Conservation (phyloP, 2,113 vertebrate species). For the Hoplias malabaricus region DNA sequence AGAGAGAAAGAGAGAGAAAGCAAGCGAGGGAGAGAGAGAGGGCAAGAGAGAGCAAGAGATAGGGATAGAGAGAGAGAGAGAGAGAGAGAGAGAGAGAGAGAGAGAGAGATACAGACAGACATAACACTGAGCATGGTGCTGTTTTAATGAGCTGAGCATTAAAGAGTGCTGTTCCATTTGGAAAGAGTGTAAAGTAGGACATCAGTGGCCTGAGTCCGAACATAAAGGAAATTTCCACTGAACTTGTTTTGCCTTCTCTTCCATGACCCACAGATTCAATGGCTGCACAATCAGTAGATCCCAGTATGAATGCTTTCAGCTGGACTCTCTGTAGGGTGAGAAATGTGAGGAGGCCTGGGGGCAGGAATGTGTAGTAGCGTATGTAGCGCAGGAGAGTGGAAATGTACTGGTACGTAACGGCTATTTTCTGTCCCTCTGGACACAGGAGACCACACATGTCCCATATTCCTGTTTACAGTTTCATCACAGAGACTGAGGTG, state of each 20-base stretch:
- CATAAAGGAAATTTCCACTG: slow-evolving; percentile 60
- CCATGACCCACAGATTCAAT: neutral
- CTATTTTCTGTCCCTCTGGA: neutral
- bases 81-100: neutral
- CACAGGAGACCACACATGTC: neutral
- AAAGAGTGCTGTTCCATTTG: slow-evolving; percentile 13
- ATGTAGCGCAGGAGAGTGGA: slow-evolving; percentile 46
- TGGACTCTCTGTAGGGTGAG: slow-evolving; percentile 8
- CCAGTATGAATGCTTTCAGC: slow-evolving; percentile 31
- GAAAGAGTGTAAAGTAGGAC: neutral
- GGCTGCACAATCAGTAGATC: slow-evolving; percentile 15
- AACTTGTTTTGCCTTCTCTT: slow-evolving; percentile 40
- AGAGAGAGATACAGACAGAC: neutral
- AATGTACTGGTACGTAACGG: slow-evolving; percentile 53
- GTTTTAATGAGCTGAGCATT: neutral
- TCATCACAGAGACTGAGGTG: neutral
- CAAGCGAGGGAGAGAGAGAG: neutral
- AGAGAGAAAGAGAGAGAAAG: neutral
- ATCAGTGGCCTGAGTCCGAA: slow-evolving; percentile 26
- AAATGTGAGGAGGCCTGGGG: slow-evolving; percentile 37
- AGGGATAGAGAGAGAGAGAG: neutral
- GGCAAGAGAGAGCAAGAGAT: neutral
- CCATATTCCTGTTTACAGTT: neutral
- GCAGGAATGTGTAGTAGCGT: slow-evolving; percentile 56
- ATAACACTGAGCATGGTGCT: neutral